Base-by-base conservation (phyloP, 1,140 invertebrate genomes). In the Bilobella aurantiaca region DNA sequence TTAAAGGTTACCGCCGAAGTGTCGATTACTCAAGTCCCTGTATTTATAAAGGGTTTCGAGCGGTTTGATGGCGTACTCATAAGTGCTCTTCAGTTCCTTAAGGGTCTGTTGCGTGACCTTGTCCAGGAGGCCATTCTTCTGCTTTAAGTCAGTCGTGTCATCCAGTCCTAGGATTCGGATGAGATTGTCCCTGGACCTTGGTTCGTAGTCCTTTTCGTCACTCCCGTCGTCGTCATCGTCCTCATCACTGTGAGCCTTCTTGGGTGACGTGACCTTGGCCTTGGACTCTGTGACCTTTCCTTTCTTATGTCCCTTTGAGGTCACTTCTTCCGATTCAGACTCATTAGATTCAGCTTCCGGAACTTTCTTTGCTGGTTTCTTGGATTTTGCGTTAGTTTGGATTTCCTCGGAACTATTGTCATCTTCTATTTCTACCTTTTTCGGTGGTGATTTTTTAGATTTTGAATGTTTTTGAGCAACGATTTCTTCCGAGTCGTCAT, bases 31-130 rank as follows among this genome's bases (percentile, higher is more conserved):
- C 46, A 96, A 82, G 75, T 95, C 91, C 74, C 89, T 83, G 74
- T 94, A 96, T 77, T 93, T 95, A 77, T 93, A 96, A 21, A 92
- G 77, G 12, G 82, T 84, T 81, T 96, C 93, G 73, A 96, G 79
- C 8, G 92, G 93, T 77, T 91, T 90, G 14, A 96, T 91, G 0
- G 89, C 88, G 62, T 82, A 85, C 75, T 93, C 90, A 72, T 96
- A 93, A 23, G 94, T 81, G 74, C 83, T 86, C 75, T 94, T 95
- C 59, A 96, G 79, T 66, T 95, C 90, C 67, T 87, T 85, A 3
- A 95, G 82, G 25, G 91, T 86, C 8, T 85, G 81, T 62, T 91
- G 85, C 5, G 86, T 85, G 29, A 86, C 82, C 78, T 85, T 88
- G 42, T 87, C 82, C 49, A 89, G 79, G 1, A 87, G 82, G 59